Percentiles rank a stretch among this genome's conserved stretches.
phyloP scores from a whole-genome alignment of 2,888 invertebrate genomes.

The Lasioglossum leucozonium region DNA sequence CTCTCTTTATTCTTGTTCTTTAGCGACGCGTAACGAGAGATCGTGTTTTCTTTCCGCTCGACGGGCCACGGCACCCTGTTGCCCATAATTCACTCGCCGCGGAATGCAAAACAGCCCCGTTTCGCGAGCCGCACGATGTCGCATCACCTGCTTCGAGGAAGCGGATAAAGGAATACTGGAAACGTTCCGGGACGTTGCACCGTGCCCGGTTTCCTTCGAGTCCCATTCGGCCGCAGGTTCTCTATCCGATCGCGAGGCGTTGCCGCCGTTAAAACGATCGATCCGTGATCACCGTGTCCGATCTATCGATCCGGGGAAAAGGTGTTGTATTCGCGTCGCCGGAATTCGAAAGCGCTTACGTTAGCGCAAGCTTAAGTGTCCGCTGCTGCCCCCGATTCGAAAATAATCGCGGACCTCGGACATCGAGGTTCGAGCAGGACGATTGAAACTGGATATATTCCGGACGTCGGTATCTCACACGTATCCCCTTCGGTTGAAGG shows the following conservation, averaged over 20 bases:
- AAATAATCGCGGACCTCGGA: too few relatives aligned
- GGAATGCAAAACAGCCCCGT: conserved; percentile 68
- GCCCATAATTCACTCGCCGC: conserved; percentile 63
- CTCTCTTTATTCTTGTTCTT: conserved; percentile 56
- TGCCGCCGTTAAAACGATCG: not conserved
- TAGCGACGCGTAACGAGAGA: conserved; percentile 78
- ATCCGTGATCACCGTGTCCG: not conserved
- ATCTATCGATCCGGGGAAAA: not conserved
- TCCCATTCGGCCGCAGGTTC: not conserved
- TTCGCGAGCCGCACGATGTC: conserved; percentile 19
- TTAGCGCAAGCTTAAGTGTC: not conserved
- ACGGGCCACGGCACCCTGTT: conserved; percentile 58
- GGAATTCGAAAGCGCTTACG: not conserved
- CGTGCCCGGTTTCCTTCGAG: not conserved
- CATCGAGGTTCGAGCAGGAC: too few relatives aligned
- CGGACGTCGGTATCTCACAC: too few relatives aligned
- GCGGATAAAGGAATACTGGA: not conserved
- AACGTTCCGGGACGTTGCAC: not conserved
- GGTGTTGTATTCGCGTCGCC: conserved; percentile 20
- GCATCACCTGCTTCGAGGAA: conserved; percentile 45
- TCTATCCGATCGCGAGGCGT: not conserved
- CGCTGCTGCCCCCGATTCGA: too few relatives aligned
- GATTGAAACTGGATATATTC: too few relatives aligned
- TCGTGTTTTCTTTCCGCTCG: conserved; percentile 77
- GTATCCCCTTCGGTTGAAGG: too few relatives aligned